A percentile compares a stretch with the other conserved stretches of the same genome.
These are phyloP conservation scores for Cephus cinctus DNA, from an alignment of 1,140 invertebrate species.

Conservation along the genomic window DNA sequence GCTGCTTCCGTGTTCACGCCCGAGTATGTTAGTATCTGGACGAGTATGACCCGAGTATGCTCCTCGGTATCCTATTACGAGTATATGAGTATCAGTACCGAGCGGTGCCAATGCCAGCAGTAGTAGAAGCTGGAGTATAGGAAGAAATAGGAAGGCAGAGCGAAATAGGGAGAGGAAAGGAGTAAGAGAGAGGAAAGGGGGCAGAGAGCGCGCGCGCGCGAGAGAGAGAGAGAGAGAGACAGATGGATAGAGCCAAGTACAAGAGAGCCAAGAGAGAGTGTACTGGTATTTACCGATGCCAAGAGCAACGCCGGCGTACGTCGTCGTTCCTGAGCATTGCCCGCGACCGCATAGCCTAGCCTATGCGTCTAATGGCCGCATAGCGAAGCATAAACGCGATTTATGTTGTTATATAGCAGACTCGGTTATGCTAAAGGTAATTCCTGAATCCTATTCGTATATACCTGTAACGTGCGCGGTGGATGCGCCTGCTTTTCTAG, in stretches of 20 bases:
- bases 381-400: constrained; percentile 8
- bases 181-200: too few species aligned
- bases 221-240: too few species aligned
- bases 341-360: not conserved
- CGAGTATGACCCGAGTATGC: not conserved
- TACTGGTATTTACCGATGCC: constrained; percentile 1
- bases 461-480: too few species aligned
- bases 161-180: too few species aligned
- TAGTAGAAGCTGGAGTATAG: not conserved
- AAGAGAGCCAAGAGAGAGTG: too few species aligned
- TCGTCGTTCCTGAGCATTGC: not conserved
- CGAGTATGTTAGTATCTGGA: constrained; percentile 18
- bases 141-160: not conserved
- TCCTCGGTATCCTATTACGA: constrained; percentile 19
- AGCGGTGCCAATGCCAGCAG: constrained; percentile 1
- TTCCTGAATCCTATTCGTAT: constrained; percentile 6
- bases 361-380: constrained; percentile 7
- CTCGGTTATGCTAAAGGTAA: constrained; percentile 1
- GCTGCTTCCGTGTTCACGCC: constrained; percentile 28
- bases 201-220: too few species aligned
- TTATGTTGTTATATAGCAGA: constrained; percentile 9
- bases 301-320: too few species aligned
- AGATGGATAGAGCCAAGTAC: too few species aligned
- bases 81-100: constrained; percentile 16
- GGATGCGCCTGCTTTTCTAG: too few species aligned